Conservation (phyloP, 2,797 vertebrate species). For the Smutsia gigantea region DNA sequence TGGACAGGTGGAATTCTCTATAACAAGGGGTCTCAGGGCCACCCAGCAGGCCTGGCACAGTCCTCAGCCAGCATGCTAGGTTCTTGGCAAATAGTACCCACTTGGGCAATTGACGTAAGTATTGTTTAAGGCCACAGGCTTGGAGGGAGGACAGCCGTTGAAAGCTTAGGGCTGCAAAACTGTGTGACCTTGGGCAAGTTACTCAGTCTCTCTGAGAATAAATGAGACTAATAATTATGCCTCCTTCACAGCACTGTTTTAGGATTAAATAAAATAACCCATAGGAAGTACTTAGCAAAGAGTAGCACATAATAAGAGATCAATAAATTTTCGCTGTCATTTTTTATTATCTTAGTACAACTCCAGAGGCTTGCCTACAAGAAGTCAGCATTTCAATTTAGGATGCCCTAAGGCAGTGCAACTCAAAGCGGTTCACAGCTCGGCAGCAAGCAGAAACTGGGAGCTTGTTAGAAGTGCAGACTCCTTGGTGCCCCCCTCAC, state of each 20-base stretch:
- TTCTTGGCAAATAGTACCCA: neutral
- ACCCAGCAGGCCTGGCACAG: neutral
- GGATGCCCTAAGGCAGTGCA: neutral
- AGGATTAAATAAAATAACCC: neutral
- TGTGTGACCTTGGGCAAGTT: neutral
- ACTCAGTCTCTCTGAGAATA: conserved; percentile 17
- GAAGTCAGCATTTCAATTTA: neutral
- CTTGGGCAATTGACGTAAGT: neutral
- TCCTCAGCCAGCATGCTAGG: neutral
- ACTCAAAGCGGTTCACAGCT: neutral
- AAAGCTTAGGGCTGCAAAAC: neutral
- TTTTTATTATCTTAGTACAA: neutral
- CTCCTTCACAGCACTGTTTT: neutral
- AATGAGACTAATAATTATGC: neutral
- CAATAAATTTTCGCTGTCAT: neutral
- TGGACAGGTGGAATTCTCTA: neutral
- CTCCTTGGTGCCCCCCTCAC: neutral
- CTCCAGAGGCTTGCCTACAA: neutral
- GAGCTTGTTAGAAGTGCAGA: neutral
- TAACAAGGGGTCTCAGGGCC: neutral
- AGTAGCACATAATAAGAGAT: neutral
- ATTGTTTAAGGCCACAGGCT: neutral
- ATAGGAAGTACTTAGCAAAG: neutral
- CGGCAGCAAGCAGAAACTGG: too few species aligned
- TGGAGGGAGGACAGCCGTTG: neutral